These are phyloP conservation scores for Ichneumoninae sp. DNA, from an alignment of 2,888 invertebrate species.

Conservation along the genomic window DNA sequence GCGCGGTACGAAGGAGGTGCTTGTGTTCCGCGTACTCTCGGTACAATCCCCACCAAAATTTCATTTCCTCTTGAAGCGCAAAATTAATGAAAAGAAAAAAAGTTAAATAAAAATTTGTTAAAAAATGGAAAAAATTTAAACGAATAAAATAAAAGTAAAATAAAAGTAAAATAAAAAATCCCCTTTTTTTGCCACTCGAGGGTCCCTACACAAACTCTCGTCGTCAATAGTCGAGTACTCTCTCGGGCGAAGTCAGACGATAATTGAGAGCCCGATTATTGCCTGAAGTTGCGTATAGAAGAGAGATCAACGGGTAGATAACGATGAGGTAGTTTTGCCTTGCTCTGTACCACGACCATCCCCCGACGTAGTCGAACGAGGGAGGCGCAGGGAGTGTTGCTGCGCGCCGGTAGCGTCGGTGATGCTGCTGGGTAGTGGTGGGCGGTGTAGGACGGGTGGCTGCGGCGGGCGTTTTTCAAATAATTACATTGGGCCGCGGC, in stretches of 20 bases:
- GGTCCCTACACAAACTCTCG: not conserved
- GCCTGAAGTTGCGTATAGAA: not conserved
- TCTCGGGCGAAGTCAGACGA: not conserved
- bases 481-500: constrained; percentile 84
- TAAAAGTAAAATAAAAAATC: not conserved
- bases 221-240: constrained; percentile 15
- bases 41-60: constrained; percentile 45
- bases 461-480: constrained; percentile 84
- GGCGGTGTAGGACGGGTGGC: constrained; percentile 76
- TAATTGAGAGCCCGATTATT: constrained; percentile 24
- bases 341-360: constrained; percentile 80
- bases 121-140: not conserved
- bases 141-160: not conserved
- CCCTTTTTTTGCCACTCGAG: not conserved
- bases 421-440: constrained; percentile 61
- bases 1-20: constrained; percentile 11
- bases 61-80: not conserved
- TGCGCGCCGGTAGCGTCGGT: constrained; percentile 68
- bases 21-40: constrained; percentile 37
- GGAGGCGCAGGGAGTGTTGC: constrained; percentile 69
- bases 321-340: constrained; percentile 77
- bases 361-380: constrained; percentile 79
- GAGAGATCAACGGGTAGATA: constrained; percentile 7
- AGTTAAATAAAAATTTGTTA: not conserved
- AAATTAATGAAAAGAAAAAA: not conserved